Percentiles rank a stretch among this genome's conserved stretches.
Evolutionary conservation across 2,113 vertebrate species (phyloP).

Genomic region (Takifugu flavidus): DNA sequence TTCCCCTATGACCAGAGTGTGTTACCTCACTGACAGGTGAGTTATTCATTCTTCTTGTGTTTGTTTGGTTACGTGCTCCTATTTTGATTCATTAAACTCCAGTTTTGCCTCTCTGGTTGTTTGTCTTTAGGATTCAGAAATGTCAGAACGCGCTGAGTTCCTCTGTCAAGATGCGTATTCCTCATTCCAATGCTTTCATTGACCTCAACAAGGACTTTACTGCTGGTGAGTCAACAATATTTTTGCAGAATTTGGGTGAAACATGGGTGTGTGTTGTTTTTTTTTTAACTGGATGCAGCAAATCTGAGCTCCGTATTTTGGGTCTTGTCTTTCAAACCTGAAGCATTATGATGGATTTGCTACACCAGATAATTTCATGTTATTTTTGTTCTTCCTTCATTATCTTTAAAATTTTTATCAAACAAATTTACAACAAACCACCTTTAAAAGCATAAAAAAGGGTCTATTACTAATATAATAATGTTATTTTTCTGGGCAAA

Average conservation of each 20-base stretch:
- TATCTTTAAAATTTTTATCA: too few species aligned
- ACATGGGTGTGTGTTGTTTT: not conserved
- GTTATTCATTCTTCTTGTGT: not conserved
- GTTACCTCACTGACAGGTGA: slow-evolving; percentile 77
- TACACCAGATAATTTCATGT: too few species aligned
- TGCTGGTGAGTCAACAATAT: slow-evolving; percentile 82
- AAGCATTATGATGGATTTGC: too few species aligned
- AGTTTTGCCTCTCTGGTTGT: slow-evolving; percentile 7
- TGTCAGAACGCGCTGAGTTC: slow-evolving; percentile 76
- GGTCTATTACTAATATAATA: too few species aligned
- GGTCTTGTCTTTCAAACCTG: too few species aligned
- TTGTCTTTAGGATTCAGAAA: slow-evolving; percentile 69
- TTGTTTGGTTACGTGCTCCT: not conserved
- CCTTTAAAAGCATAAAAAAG: too few species aligned
- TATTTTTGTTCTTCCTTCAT: too few species aligned
- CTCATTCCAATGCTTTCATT: slow-evolving; percentile 94
- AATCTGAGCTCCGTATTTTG: too few species aligned
- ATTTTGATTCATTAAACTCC: not conserved
- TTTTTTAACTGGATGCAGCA: not conserved
- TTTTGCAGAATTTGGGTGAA: not conserved
- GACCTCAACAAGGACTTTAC: slow-evolving; percentile 93
- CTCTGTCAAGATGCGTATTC: slow-evolving; percentile 72
- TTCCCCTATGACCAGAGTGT: slow-evolving; percentile 73
- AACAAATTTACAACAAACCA: too few species aligned
- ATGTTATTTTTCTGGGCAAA: too few species aligned